Evolutionary conservation across 37 sponge, comb jelly and placozoan species (phyloP), one percentile per base, ranked within the genome.

Genomic region (Beroe ovata): DNA sequence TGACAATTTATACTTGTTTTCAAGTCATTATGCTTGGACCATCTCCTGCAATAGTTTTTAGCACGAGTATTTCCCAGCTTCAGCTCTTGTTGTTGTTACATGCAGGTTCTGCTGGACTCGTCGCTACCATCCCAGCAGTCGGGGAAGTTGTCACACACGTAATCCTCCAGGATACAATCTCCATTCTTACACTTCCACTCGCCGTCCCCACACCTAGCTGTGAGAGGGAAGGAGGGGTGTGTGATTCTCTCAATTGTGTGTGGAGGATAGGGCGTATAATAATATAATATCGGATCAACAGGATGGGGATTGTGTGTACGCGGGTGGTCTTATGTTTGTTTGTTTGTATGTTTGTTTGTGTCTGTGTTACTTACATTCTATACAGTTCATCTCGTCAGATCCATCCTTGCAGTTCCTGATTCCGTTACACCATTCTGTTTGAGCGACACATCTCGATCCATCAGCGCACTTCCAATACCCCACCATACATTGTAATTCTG

Each of bases 321-420:
- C n/a, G n/a, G n/a, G n/a, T n/a, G n/a, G n/a, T n/a, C n/a, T 58
- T 19, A 58, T 58, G 11, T 58, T 58, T 58, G 59, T 58, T 19
- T 19, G 59, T 58, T 58, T 11, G 18, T 58, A 19, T 58, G 11
- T 58, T 58, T 58, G 18, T 19, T 11, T 58, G 59, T 47, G 63
- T 62, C 8, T 62, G 29, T n/a, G 63, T 25, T 20, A 20, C 21
- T 42, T 77, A 77, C 84, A 25, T 39, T n/a, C 23, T 39, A 33
- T 25, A 40, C 84, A 77, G 47, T 11, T 0, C 0, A 25, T 42
- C 54, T 77, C 84, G 21, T 77, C 84, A 4, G 84, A 77, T 21
- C 41, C 21, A 41, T 77, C 84, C 54, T 77, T 77, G 84, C 84
- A 77, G 47, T 77, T 35, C 23, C 84, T 11, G 84, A 77, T 54